These are phyloP conservation scores for Ichneumon xanthorius DNA, from an alignment of 2,888 invertebrate species.

Conservation along the genomic window DNA sequence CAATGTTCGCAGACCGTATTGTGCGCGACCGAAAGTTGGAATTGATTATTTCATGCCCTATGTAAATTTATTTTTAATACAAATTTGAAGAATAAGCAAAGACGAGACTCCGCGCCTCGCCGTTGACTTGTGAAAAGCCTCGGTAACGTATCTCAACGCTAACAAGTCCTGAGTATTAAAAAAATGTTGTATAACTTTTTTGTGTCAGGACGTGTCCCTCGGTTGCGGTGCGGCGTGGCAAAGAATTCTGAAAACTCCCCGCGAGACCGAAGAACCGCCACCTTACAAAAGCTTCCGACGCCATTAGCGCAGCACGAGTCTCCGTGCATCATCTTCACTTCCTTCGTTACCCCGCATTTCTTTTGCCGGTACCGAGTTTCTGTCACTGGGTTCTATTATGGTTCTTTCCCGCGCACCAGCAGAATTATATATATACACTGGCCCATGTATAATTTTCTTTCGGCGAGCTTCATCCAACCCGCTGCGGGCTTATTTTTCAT, in stretches of 20 bases:
- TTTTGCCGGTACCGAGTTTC: background rate
- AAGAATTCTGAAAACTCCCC: conserved; percentile 1
- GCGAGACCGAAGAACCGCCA: background rate
- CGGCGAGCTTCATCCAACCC: background rate
- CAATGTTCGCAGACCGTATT: background rate
- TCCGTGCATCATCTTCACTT: conserved; percentile 33
- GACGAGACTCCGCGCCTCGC: background rate
- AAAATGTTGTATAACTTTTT: conserved; percentile 33
- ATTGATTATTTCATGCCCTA: background rate
- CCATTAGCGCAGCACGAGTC: conserved; percentile 47
- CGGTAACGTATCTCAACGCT: conserved; percentile 17
- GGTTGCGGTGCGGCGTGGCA: conserved; percentile 1
- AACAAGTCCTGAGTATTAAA: conserved; percentile 14
- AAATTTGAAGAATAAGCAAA: background rate
- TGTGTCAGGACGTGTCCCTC: conserved; percentile 16
- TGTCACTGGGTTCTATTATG: conserved; percentile 21
- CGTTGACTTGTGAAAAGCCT: background rate
- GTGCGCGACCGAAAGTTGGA: background rate
- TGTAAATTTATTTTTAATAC: background rate
- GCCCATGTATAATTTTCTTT: background rate
- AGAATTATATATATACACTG: conserved; percentile 11
- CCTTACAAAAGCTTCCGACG: conserved; percentile 43
- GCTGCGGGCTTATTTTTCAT: background rate
- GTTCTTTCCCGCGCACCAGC: conserved; percentile 9
- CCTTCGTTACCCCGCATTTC: conserved; percentile 11